These are phyloP conservation scores for Solenodon paradoxus DNA, from an alignment of 2,113 vertebrate genomes.

Conservation along the genomic window DNA sequence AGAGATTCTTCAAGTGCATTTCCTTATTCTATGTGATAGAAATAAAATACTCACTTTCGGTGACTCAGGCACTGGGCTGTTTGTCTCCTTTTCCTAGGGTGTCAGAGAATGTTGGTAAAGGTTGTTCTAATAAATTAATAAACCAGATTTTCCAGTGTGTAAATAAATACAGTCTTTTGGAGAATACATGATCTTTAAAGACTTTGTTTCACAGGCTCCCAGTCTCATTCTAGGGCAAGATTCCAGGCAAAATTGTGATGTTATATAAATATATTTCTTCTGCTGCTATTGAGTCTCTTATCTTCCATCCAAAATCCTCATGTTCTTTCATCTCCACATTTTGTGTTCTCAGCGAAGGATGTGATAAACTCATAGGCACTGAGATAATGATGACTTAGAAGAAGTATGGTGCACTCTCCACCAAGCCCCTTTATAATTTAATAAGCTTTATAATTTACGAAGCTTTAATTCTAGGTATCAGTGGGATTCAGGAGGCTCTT, in stretches of 20 bases:
- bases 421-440: not conserved
- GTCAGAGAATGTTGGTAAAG: not conserved
- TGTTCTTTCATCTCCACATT: not conserved
- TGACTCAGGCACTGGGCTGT: not conserved
- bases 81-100: not conserved
- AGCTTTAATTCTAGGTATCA: not conserved
- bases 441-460: not conserved
- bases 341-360: not conserved
- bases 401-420: not conserved
- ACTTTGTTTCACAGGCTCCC: not conserved
- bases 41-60: not conserved
- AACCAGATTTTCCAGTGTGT: not conserved
- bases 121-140: not conserved
- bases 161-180: constrained; percentile 3
- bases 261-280: not conserved
- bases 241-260: not conserved
- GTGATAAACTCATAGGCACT: not conserved
- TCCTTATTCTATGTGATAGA: not conserved
- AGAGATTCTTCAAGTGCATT: accelerated
- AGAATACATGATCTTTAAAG: not conserved
- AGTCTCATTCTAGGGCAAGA: not conserved
- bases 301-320: not conserved
- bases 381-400: not conserved
- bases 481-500: not conserved
- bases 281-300: not conserved